phyloP scores from a whole-genome alignment of 1,140 invertebrate genomes.

The Mya arenaria region DNA sequence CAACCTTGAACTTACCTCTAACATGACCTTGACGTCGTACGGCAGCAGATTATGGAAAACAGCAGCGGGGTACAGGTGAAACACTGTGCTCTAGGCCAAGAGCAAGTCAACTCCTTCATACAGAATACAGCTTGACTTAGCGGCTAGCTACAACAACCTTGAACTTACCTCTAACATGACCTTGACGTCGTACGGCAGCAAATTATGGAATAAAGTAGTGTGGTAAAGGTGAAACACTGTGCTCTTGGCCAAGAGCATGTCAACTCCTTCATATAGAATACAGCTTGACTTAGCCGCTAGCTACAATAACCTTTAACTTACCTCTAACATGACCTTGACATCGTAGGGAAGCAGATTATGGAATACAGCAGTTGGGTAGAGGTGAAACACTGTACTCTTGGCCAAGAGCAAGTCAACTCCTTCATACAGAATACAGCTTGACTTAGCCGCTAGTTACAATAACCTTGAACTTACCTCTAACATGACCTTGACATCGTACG shows the following conservation, averaged over 20 bases:
- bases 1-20: conserved; percentile 77
- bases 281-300: too few relatives aligned
- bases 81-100: conserved; percentile 91
- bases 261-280: too few relatives aligned
- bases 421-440: too few relatives aligned
- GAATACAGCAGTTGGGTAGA: conserved; percentile 93
- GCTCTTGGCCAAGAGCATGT: too few relatives aligned
- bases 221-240: conserved; percentile 94
- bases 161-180: conserved; percentile 83
- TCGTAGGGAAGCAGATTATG: conserved; percentile 94
- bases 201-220: conserved; percentile 94
- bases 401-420: conserved; percentile 89
- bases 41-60: conserved; percentile 96
- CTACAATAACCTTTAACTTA: too few relatives aligned
- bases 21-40: conserved; percentile 87
- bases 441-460: too few relatives aligned
- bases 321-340: conserved; percentile 85
- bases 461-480: conserved; percentile 79
- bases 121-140: too few relatives aligned
- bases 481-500: conserved; percentile 89
- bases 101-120: conserved; percentile 88
- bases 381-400: conserved; percentile 91
- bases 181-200: conserved; percentile 90
- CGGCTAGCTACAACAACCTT: too few relatives aligned
- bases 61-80: conserved; percentile 93